Base-by-base conservation (phyloP, 2,888 invertebrate species). In the Laothoe populi region DNA sequence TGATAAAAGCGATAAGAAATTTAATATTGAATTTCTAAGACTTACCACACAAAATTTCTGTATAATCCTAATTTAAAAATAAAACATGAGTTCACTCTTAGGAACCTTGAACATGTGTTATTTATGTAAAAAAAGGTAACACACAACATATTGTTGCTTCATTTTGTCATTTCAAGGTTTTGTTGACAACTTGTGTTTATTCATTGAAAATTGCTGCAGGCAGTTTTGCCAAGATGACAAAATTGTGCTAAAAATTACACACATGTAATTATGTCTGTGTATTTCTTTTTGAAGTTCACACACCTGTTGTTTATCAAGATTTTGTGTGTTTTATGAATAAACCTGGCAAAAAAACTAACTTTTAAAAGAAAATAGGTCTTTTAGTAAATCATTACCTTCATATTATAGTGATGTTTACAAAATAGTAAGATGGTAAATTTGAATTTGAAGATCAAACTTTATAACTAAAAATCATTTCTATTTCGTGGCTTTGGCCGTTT, bases 141-240 rank as follows among this genome's bases (percentile, higher is more conserved):
- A 8, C 26, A 49, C 24, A 26, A 49, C 49, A 49, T 24, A 16
- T 31, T 53, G 49, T 53, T 53, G 31, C 16, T 42, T 5, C 44
- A 44, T 44, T 19, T 44, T 53, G 53, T 53, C 53, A 53, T 53
- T 35, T 53, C 53, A 53, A 53, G 53, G 53, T 53, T 35, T 53
- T 53, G 53, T 53, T 53, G 31, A 53, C 53, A 53, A 35, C 53
- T 35, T 31, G 2, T 48, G 48, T 26, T 48, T 35, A 21, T 53
- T 53, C 19, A 31, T 53, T 35, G 19, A 53, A 53, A 53, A 19
- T 53, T 48, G 48, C 13, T 10, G n/a, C 16, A 31, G 49, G 4
- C 11, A 16, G 35, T 19, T 31, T 31, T 53, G 53, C 53, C 53
- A 53, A 53, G 53, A 53, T 53, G 53, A 53, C 31, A 53, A 16